These are phyloP conservation scores for Glaucidium brasilianum DNA, from an alignment of 2,113 vertebrate genomes.

Conservation along the genomic window DNA sequence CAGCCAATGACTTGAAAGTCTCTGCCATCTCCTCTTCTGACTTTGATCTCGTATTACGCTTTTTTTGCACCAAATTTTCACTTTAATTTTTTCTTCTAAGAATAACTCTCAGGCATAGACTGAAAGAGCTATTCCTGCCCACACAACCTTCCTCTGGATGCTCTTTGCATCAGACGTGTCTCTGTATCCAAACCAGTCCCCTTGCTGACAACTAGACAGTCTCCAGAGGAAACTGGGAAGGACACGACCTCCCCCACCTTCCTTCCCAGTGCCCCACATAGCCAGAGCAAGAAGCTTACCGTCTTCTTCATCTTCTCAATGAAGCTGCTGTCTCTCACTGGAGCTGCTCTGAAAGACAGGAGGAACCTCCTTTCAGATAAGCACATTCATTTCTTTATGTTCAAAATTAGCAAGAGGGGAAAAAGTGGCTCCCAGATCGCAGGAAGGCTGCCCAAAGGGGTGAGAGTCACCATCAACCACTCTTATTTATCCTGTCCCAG, in stretches of 20 bases:
- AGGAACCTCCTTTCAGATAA: not conserved
- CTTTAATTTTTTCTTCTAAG: not conserved
- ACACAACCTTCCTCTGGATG: not conserved
- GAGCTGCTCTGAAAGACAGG: slow-evolving; percentile 73
- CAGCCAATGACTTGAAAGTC: not conserved
- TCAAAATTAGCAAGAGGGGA: not conserved
- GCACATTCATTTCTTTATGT: not conserved
- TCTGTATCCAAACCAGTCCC: not conserved
- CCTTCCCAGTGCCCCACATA: rapidly evolving
- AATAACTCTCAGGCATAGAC: not conserved
- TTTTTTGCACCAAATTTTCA: not conserved
- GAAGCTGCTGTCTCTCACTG: slow-evolving; percentile 88
- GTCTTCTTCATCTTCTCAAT: slow-evolving; percentile 99
- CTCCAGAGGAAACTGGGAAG: not conserved
- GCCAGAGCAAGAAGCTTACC: slow-evolving; percentile 71
- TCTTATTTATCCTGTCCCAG: not conserved
- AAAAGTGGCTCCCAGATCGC: not conserved
- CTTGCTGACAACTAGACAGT: not conserved
- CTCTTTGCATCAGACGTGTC: not conserved
- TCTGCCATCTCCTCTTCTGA: not conserved
- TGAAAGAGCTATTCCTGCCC: not conserved
- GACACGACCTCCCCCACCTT: not conserved
- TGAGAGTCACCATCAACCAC: not conserved
- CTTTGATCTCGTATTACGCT: not conserved
- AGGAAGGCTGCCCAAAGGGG: not conserved